Evolutionary conservation across 2,888 invertebrate species (phyloP), one percentile per base, ranked within the genome.

Genomic region (Ephialtes manifestator): DNA sequence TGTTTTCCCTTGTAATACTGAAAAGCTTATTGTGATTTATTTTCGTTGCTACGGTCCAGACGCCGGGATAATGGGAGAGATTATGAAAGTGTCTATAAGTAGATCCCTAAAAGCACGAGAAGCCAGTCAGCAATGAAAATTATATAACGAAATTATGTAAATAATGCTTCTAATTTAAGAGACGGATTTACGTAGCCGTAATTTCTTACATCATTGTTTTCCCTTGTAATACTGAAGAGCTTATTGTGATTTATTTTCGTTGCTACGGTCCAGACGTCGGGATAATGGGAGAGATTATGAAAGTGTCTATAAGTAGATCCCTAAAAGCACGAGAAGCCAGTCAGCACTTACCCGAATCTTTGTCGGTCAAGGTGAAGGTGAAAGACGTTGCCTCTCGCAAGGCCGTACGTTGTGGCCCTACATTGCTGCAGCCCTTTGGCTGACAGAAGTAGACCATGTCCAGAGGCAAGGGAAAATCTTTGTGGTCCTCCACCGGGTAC

Each of bases 391-490:
- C 97, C 94, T 99, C 99, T 83, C 99, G 95, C 68, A 97, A 95
- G 51, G 97, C 96, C 24, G 97, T 97, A 86, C 97, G 96, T 90
- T 98, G 96, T 8, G 98, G 98, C 15, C 98, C 98, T 85, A 98
- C 97, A 86, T 97, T 97, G 87, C 97, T 97, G 94, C 99, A 99
- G 78, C 99, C 99, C 95, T 99, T 99, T 1, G 99, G 99, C 94
- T 99, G 99, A 93, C 99, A 99, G 95, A 99, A 99, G 95, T 99
- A 99, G 35, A 99, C 99, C 96, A 99, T 99, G 94, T 99, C 99
- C 92, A 98, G 95, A 0, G 99, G 99, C 91, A 99, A 95, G 0
- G 98, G 98, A 94, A 99, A 99, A 95, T 99, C 99, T 93, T 97
- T 97, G 95, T 99, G 99, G 94, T 99, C 98, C 90, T 98, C 97